Conservation (phyloP, 2,888 invertebrate species). For the Sarcophaga carnaria region DNA sequence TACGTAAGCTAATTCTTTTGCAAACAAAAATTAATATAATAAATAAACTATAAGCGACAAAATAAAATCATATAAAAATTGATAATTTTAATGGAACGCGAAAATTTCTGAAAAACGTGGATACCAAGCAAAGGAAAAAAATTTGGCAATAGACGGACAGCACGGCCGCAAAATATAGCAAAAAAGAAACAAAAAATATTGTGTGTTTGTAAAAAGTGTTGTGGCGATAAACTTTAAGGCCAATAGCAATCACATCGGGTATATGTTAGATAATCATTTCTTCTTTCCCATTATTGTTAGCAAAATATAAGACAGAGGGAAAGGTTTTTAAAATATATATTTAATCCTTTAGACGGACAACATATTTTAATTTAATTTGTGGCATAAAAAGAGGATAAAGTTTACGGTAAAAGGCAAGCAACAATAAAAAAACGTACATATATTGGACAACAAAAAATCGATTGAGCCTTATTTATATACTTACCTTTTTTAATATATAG, state of each 20-base stretch:
- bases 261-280: constrained; percentile 57
- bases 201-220: background rate
- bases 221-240: constrained; percentile 6
- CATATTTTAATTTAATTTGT: constrained; percentile 20
- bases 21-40: too few relatives aligned
- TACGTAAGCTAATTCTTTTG: constrained; percentile 41
- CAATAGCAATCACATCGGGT: constrained; percentile 26
- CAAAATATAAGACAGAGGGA: background rate
- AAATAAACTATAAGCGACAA: too few relatives aligned
- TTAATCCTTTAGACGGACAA: background rate
- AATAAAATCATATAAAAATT: too few relatives aligned
- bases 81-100: too few relatives aligned
- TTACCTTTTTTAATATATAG: background rate
- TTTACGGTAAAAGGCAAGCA: background rate
- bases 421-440: background rate
- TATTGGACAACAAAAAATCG: constrained; percentile 43
- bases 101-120: background rate
- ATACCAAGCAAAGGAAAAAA: too few relatives aligned
- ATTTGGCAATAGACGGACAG: background rate
- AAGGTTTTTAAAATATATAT: too few relatives aligned
- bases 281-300: background rate
- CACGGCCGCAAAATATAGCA: too few relatives aligned
- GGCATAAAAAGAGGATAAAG: constrained; percentile 9
- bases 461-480: constrained; percentile 46
- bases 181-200: too few relatives aligned